Evolutionary conservation across 2,888 invertebrate genomes (phyloP).

Genomic region (Drosophila koepferae): DNA sequence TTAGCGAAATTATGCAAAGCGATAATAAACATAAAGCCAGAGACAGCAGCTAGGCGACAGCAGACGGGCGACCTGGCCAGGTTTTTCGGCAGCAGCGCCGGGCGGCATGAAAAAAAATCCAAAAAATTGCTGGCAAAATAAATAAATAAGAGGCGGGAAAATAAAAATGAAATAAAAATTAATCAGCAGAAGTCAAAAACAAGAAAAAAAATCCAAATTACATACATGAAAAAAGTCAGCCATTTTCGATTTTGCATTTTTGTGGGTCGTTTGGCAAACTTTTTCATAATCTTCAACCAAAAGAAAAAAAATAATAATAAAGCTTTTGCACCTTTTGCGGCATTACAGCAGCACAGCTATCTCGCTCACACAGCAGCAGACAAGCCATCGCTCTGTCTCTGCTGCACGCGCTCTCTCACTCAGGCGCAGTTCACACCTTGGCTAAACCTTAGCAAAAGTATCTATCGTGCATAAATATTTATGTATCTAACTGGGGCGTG

Average conservation of each 20-base stretch:
- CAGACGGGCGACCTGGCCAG: constrained; percentile 32
- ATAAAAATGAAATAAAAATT: constrained; percentile 42
- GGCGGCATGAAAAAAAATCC: constrained; percentile 68
- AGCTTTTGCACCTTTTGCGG: constrained; percentile 57
- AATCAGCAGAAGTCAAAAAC: constrained; percentile 33
- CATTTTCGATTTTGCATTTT: constrained; percentile 67
- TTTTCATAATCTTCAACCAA: constrained; percentile 65
- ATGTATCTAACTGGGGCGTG: constrained; percentile 83
- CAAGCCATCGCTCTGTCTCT: constrained; percentile 15
- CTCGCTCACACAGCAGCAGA: constrained; percentile 19
- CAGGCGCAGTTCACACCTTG: constrained; percentile 73
- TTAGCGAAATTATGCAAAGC: constrained; percentile 80
- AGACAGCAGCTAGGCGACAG: constrained; percentile 20
- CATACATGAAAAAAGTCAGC: constrained; percentile 40
- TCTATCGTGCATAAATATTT: constrained; percentile 80
- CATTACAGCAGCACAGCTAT: constrained; percentile 21
- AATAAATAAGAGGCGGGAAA: constrained; percentile 50
- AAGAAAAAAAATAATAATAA: constrained; percentile 34
- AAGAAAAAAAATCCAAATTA: constrained; percentile 18
- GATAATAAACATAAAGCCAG: constrained; percentile 49
- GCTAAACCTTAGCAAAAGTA: constrained; percentile 73
- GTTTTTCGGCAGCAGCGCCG: constrained; percentile 24
- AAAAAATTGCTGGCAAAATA: constrained; percentile 67
- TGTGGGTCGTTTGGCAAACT: constrained; percentile 65
- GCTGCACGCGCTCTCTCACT: constrained; percentile 20